phyloP scores from a whole-genome alignment of 2,888 invertebrate genomes.

The Sinelater perroti region DNA sequence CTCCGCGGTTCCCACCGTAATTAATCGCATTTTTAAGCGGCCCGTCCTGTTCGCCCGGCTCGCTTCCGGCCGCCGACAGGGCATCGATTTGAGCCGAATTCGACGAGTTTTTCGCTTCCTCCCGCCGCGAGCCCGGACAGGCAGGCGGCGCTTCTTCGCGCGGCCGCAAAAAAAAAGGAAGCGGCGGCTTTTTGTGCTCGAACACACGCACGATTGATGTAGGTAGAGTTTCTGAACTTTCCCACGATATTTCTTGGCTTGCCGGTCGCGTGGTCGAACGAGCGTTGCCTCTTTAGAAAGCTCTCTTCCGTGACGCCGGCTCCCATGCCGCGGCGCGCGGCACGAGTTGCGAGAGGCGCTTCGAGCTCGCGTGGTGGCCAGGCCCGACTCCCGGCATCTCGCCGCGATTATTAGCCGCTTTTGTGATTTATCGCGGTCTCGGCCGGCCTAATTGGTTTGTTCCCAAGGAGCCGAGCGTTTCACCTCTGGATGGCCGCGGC shows the following conservation, averaged over 20 bases:
- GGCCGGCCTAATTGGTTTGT: too few species aligned
- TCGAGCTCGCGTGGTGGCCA: too few species aligned
- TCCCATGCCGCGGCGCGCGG: too few species aligned
- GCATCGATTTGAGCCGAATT: not conserved
- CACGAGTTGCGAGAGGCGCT: too few species aligned
- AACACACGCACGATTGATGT: conserved; percentile 41
- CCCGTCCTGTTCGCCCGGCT: conserved; percentile 5
- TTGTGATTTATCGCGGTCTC: too few species aligned
- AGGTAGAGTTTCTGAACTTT: conserved; percentile 45
- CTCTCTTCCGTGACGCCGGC: conserved; percentile 26
- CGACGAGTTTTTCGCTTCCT: too few species aligned
- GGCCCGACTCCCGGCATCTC: too few species aligned
- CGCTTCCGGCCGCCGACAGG: not conserved
- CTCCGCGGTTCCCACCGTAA: conserved; percentile 30
- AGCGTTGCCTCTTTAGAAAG: conserved; percentile 33
- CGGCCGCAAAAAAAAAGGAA: conserved; percentile 37
- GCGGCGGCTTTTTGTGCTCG: conserved; percentile 29
- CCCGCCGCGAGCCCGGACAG: conserved; percentile 4
- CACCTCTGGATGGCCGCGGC: too few species aligned
- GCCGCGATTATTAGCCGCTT: too few species aligned
- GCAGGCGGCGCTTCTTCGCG: conserved; percentile 20
- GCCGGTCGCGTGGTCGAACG: conserved; percentile 35
- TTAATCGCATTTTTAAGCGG: conserved; percentile 34
- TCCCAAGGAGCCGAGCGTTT: too few species aligned
- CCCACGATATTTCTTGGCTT: conserved; percentile 43